Evolutionary conservation across 2,797 vertebrate species (phyloP).

Genomic region (Lemur catta): DNA sequence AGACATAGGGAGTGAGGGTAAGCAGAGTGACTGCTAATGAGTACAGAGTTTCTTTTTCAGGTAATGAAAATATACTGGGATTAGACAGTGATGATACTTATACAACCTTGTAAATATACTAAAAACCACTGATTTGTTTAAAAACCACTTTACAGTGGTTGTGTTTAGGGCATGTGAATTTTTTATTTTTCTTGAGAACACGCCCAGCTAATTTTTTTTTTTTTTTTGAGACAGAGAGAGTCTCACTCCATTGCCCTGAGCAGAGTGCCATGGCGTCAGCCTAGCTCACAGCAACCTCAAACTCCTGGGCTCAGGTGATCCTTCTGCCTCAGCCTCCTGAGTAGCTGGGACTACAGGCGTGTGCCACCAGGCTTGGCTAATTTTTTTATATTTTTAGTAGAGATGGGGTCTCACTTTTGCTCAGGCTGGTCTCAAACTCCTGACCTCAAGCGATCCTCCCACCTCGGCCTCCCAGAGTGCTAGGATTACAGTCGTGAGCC

Average conservation of each 20-base stretch:
- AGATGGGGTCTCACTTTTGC: too few species aligned
- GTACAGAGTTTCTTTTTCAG: not conserved
- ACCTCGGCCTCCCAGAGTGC: not conserved
- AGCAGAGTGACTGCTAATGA: not conserved
- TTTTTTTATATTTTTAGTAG: too few species aligned
- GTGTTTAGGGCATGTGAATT: not conserved
- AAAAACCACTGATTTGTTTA: not conserved
- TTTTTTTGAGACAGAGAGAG: too few species aligned
- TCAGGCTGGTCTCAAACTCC: too few species aligned
- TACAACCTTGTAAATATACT: not conserved
- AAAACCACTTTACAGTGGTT: not conserved
- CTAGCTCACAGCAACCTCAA: not conserved
- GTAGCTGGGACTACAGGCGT: too few species aligned
- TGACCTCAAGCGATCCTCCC: not conserved
- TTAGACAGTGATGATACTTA: not conserved
- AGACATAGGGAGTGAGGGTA: not conserved
- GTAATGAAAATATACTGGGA: not conserved
- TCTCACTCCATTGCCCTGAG: too few species aligned
- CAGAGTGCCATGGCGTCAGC: not conserved
- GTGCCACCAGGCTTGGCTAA: too few species aligned
- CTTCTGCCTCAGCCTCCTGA: too few species aligned
- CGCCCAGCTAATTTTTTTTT: too few species aligned
- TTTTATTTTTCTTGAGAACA: too few species aligned
- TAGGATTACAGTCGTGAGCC: not conserved
- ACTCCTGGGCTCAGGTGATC: not conserved